Base-by-base conservation (phyloP, 2,888 invertebrate genomes). In the Caradrina kadenii region DNA sequence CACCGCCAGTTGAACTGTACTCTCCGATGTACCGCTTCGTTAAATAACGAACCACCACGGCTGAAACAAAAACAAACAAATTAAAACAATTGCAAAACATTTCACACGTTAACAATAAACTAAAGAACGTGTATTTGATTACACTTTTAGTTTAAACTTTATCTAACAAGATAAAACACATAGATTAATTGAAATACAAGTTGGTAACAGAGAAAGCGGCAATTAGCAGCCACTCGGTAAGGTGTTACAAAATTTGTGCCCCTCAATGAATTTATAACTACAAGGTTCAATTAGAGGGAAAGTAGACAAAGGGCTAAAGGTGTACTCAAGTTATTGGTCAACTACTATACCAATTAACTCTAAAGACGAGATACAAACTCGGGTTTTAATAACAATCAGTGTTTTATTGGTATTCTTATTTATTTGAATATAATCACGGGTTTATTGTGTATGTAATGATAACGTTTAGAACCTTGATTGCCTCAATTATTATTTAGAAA, bases 21-120 rank as follows among this genome's bases (percentile, higher is more conserved):
- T 98, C 98, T 72, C 97, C 97, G 86, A 98, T 98, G 90, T 97
- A 98, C 81, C 98, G 96, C 93, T 97, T 97, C 76, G 98, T 98
- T 88, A 98, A 93, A 92, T 97, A 98, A 84, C 98, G 96, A 81
- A 97, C 97, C 77, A 97, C 97, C 84, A 97, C 97, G 89, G 97
- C 97, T 97, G 97, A 80, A 97, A 97, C 93, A 96, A 76, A 93
- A 89, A 87, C 88, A 85, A 82, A 64, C 69, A 73, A 73, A 73
- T 81, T 74, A 26, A 74, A 68, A 65, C 65, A 70, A 76, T 78
- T 73, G 70, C 73, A 55, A 59, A 80, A 74, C 59, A 61, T 79
- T 79, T 73, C 79, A 85, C 80, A 72, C 67, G 75, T 76, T 79
- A 73, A 81, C 69, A 65, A 73, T 69, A 69, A 67, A 69, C 59